Conservation (phyloP, 2,797 vertebrate species). For the Oreochromis mossambicus region DNA sequence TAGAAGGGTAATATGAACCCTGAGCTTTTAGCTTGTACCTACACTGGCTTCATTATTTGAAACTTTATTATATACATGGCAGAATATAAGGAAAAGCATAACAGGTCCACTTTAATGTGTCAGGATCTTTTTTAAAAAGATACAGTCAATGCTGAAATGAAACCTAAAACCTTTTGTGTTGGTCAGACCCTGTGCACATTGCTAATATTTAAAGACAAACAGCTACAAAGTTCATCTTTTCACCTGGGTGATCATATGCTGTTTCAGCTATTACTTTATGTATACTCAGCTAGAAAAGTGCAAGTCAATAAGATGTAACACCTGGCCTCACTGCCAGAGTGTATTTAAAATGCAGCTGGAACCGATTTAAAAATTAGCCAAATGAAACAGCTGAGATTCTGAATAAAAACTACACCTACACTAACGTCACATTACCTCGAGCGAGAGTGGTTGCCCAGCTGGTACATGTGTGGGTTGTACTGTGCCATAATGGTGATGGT, state of each 20-base stretch:
- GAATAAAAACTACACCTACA: background rate
- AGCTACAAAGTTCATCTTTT: background rate
- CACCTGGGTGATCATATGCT: background rate
- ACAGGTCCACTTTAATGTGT: background rate
- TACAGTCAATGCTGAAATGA: background rate
- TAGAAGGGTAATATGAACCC: background rate
- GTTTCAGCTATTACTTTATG: background rate
- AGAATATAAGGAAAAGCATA: background rate
- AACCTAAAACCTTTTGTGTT: background rate
- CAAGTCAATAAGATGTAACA: background rate
- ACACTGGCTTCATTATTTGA: background rate
- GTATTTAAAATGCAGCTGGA: background rate
- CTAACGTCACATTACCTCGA: slow-evolving; percentile 81
- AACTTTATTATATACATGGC: background rate
- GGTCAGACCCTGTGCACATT: background rate
- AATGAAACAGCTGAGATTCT: background rate
- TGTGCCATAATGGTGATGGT: slow-evolving; percentile 98
- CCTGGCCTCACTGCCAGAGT: background rate
- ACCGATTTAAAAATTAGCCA: background rate
- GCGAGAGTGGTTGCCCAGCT: slow-evolving; percentile 92
- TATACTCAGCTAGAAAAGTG: slow-evolving; percentile 14
- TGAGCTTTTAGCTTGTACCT: background rate
- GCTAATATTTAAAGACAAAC: background rate
- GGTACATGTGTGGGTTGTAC: slow-evolving; percentile 98
- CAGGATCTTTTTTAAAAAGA: background rate